Conservation (phyloP, 2,888 invertebrate species). For the Drosophila cracens region DNA sequence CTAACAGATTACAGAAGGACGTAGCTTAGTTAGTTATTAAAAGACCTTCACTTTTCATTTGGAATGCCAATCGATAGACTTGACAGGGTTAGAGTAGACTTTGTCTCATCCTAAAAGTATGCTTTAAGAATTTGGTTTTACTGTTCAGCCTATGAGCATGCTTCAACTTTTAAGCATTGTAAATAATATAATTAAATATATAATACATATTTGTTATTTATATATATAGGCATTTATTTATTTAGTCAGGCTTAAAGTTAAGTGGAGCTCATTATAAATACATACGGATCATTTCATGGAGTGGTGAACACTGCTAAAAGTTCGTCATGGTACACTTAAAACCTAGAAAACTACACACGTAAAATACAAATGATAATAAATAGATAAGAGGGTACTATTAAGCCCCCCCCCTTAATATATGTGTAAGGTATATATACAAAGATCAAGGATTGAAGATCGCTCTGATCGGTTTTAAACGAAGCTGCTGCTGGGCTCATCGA, state of each 20-base stretch:
- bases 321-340: conserved; percentile 54
- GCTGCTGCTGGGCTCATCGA: conserved; percentile 88
- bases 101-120: background rate
- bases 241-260: conserved; percentile 46
- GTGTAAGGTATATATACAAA: conserved; percentile 44
- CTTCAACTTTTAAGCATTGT: background rate
- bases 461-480: conserved; percentile 86
- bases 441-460: conserved; percentile 20
- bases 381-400: conserved; percentile 20
- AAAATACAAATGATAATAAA: conserved; percentile 55
- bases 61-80: too few species aligned
- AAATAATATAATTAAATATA: background rate
- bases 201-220: background rate
- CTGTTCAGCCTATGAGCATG: too few species aligned
- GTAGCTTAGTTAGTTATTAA: too few species aligned
- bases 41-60: too few species aligned
- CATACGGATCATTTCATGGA: conserved; percentile 34
- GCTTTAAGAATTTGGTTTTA: background rate
- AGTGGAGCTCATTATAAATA: conserved; percentile 59
- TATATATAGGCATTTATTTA: conserved; percentile 37
- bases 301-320: conserved; percentile 21
- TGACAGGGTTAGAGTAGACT: too few species aligned
- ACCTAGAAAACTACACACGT: conserved; percentile 17
- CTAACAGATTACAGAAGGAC: background rate
- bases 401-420: conserved; percentile 16